Evolutionary conservation across 2,797 vertebrate genomes (phyloP).

Genomic region (Glyptemys insculpta): DNA sequence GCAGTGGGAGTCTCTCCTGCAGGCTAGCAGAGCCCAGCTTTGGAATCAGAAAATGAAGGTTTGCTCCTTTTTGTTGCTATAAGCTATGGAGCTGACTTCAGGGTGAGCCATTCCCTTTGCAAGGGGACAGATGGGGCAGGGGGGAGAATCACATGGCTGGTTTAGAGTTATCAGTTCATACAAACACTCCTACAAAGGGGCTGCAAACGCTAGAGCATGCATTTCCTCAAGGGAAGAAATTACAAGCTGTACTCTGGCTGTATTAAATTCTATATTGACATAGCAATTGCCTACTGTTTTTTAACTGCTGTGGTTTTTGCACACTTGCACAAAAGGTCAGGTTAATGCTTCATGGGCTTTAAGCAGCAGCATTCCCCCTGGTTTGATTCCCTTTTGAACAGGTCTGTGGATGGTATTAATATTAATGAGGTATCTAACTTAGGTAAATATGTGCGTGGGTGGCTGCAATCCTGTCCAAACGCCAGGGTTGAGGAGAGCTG

Average conservation of each 20-base stretch:
- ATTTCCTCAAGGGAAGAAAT: background rate
- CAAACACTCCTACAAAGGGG: background rate
- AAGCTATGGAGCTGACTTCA: background rate
- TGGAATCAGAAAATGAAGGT: background rate
- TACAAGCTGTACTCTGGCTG: background rate
- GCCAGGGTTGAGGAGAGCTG: background rate
- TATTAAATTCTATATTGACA: background rate
- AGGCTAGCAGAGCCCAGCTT: background rate
- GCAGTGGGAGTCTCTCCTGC: background rate
- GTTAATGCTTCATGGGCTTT: background rate
- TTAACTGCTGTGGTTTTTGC: constrained; percentile 8
- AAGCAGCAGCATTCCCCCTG: background rate
- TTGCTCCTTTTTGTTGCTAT: background rate
- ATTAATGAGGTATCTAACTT: background rate
- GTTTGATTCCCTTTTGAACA: background rate
- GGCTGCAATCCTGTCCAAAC: background rate
- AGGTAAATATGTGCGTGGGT: background rate
- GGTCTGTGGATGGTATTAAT: background rate
- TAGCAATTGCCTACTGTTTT: background rate
- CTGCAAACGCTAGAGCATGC: background rate
- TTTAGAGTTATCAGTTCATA: background rate
- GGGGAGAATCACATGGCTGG: background rate
- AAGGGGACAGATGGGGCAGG: background rate
- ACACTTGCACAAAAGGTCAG: background rate
- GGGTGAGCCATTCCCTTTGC: background rate